These are phyloP conservation scores for Falco biarmicus DNA, from an alignment of 2,797 vertebrate species.

Conservation along the genomic window DNA sequence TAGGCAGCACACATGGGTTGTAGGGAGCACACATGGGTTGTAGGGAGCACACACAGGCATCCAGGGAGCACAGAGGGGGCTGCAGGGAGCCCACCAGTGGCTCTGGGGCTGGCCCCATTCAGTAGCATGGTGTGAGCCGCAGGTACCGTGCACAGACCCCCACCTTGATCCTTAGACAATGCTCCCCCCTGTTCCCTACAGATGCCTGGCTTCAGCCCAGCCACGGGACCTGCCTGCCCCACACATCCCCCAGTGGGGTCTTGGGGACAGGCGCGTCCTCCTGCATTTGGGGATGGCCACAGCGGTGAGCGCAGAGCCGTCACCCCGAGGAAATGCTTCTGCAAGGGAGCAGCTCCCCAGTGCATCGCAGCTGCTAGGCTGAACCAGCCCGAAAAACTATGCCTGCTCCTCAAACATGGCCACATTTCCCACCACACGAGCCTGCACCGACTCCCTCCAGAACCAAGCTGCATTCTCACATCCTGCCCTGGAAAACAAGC, in stretches of 20 bases:
- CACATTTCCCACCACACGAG: not conserved
- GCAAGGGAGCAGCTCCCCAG: not conserved
- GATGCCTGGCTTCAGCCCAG: not conserved
- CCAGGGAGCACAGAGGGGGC: not conserved
- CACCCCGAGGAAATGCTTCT: not conserved
- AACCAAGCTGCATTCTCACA: not conserved
- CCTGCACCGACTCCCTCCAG: not conserved
- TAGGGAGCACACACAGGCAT: not conserved
- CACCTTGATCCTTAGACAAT: not conserved
- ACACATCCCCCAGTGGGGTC: not conserved
- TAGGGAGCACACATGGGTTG: not conserved
- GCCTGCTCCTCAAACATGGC: not conserved
- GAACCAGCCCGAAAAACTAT: not conserved
- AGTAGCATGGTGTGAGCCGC: fast-evolving
- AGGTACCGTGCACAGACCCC: fast-evolving
- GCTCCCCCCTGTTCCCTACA: not conserved
- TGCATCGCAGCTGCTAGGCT: not conserved
- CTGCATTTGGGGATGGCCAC: not conserved
- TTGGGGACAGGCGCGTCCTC: not conserved
- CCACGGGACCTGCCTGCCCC: not conserved
- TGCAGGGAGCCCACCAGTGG: not conserved
- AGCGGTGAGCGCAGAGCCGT: not conserved
- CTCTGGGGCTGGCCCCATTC: not conserved
- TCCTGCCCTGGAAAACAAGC: fast-evolving
- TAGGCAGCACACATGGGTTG: too few relatives aligned